Conservation (phyloP, 2,888 invertebrate genomes). For the Cenopis cana region DNA sequence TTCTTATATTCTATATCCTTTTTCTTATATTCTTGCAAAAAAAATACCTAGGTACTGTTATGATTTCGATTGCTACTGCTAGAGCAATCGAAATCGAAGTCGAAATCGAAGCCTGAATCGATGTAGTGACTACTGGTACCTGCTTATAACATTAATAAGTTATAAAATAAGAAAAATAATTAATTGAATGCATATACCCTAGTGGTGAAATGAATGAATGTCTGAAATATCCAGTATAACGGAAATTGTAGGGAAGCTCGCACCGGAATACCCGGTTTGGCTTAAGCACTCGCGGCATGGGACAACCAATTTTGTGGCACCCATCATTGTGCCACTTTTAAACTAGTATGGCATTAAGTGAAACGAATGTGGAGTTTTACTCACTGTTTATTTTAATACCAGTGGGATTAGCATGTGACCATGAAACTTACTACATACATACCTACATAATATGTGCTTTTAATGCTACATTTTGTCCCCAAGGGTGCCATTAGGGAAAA, state of each 20-base stretch:
- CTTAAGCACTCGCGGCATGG: conserved; percentile 29
- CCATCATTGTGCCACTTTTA: conserved; percentile 22
- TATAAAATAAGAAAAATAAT: no score
- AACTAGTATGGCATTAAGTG: neutral
- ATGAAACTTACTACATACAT: neutral
- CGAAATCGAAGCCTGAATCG: no score
- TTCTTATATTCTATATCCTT: no score
- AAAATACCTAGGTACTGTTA: no score
- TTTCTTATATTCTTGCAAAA: no score
- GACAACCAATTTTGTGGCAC: conserved; percentile 17
- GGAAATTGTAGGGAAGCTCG: conserved; percentile 38
- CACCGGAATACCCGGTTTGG: conserved; percentile 40
- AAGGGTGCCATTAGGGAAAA: conserved; percentile 5
- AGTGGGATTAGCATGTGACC: conserved; percentile 21
- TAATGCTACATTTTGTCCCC: conserved; percentile 7
- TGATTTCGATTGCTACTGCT: no score
- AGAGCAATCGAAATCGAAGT: no score
- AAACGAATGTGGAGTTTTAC: neutral
- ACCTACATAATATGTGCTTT: neutral
- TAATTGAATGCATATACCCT: neutral
- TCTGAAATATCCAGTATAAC: conserved; percentile 28
- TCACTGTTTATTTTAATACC: neutral
- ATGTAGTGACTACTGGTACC: no score
- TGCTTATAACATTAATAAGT: no score
- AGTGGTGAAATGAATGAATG: conserved; percentile 26